phyloP scores from a whole-genome alignment of 2,113 vertebrate species.

The Amphiprion ocellaris region DNA sequence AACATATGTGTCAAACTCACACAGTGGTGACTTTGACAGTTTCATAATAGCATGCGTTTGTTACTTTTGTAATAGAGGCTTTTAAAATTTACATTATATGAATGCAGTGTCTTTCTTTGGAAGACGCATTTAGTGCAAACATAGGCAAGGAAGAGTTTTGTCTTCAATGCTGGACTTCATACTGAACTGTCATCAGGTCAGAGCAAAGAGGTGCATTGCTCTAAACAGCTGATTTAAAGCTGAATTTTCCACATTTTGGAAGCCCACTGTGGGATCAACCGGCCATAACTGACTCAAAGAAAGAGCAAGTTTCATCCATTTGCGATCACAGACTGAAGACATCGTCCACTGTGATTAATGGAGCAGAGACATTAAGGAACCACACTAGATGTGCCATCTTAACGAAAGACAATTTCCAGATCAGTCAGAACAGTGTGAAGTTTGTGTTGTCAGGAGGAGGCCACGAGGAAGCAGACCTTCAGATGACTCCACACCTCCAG shows the following conservation, averaged over 20 bases:
- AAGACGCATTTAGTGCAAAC: background rate
- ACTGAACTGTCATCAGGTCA: background rate
- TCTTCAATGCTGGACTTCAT: background rate
- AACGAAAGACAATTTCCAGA: too few relatives aligned
- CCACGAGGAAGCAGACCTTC: too few relatives aligned
- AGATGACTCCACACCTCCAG: too few relatives aligned
- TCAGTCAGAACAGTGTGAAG: too few relatives aligned
- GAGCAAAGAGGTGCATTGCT: background rate
- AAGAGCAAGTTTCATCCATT: too few relatives aligned
- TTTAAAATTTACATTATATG: conserved; percentile 1
- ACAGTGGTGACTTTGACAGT: conserved; percentile 7
- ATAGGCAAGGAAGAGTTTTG: background rate
- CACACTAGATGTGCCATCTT: too few relatives aligned
- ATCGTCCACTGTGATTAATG: too few relatives aligned
- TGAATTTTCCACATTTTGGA: background rate
- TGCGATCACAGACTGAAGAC: too few relatives aligned
- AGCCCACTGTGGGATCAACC: background rate
- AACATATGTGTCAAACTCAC: conserved; percentile 7
- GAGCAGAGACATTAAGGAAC: too few relatives aligned
- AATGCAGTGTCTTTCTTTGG: background rate
- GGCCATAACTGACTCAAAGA: too few relatives aligned
- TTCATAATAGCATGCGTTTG: background rate
- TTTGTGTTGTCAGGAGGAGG: too few relatives aligned
- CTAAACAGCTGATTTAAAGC: background rate
- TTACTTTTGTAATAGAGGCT: background rate